Base-by-base conservation (phyloP, 2,113 vertebrate species). In the Equus przewalskii region DNA sequence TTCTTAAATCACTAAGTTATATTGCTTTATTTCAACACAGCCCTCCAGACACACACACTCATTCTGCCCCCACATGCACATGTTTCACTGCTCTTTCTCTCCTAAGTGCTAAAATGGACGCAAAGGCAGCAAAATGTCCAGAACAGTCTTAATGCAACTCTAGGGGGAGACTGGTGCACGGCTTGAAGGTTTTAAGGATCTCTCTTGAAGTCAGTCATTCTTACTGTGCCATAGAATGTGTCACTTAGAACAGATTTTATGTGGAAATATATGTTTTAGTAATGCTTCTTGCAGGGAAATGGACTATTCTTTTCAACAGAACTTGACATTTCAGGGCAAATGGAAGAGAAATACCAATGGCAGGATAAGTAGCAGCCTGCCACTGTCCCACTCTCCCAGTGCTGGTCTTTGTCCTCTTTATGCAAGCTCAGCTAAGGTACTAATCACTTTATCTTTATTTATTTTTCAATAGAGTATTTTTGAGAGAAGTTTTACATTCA, bases 361-460 rank as follows among this genome's bases (percentile, higher is more conserved):
- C 22, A 73, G 46, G 9, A n/a, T 44, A 21, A 70, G 56, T 5
- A n/a, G 30, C 2, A 0, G 51, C 7, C 28, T 72, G 56, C 11
- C 13, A 10, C 22, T 28, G 1, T 26, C 49, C 26, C 24, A 13
- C 18, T 41, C 49, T 65, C 33, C n/a, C 36, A 9, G 4, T 1
- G 13, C 2, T 10, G 6, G 2, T 21, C 36, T 6, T 12, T 51
- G 36, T 36, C 6, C n/a, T 44, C 46, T 28, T 72, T 26, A 8
- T 69, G 60, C 49, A 28, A 67, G n/a, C 16, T 41, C 72, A 3
- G 1, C 10, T 4, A 62, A 84, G 44, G 21, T 64, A 18, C 15
- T 89, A 62, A 96, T 96, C 44, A 58, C 22, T 72, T 89, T 75
- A 62, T 54, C 15, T 54, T 54, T 54, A 54, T 54, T 54, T 51